Base-by-base conservation (phyloP, 2,888 invertebrate genomes). In the Hypsopygia costalis region DNA sequence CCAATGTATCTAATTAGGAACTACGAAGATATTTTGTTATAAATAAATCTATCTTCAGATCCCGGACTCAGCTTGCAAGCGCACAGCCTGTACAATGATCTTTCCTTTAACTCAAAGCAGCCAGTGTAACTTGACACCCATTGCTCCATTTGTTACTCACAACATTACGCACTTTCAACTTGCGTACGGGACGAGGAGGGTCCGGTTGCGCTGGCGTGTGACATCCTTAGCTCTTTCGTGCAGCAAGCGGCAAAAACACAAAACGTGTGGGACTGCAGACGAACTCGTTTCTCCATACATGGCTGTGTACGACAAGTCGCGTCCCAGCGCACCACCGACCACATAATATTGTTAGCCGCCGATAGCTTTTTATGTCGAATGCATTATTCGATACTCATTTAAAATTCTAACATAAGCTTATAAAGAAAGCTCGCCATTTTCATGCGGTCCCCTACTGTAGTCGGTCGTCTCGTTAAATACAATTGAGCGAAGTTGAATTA, bases 361-460 rank as follows among this genome's bases (percentile, higher is more conserved):
- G 86, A 87, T 87, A 85, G 85, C 85, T 88, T 88, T 88, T 88
- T 87, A 86, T 83, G 80, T 78, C 78, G 78, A 75, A 86, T 87
- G 86, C 86, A 88, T 88, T 87, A 87, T 88, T 88, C 86, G 87
- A 87, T 83, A 78, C 86, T 86, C 86, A 87, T 88, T 88, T 88
- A 83, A 88, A 88, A 88, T 87, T 87, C 87, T 88, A 88, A 87
- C 85, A 80, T 85, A 79, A 74, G 63, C 86, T 75, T 83, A 81
- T 83, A 83, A 82, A 83, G 83, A 81, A 80, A 83, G 78, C 67
- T 77, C 54, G 85, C 86, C 86, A 87, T 86, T 87, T 85, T 81
- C 68, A 76, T 71, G 58, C 72, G 76, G 68, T 74, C 72, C 77
- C 81, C 81, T 72, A 83, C 80, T 76, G 83, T 68, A 67, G 77